phyloP scores from a whole-genome alignment of 1,140 invertebrate species.

The Zaprionus gabonicus region DNA sequence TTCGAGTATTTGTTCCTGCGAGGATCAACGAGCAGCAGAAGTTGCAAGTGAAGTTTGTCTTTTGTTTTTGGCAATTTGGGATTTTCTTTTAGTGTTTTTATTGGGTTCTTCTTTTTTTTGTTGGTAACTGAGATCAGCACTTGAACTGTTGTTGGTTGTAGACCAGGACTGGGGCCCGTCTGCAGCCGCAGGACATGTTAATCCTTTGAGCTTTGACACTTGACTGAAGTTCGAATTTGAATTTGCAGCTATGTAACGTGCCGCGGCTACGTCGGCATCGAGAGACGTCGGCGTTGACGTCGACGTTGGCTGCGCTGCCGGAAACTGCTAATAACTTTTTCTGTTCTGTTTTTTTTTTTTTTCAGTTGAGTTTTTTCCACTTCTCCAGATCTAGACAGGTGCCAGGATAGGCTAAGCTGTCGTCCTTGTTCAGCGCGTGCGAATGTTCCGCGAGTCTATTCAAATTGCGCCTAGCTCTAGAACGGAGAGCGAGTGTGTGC shows the following conservation, averaged over 20 bases:
- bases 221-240: conserved; percentile 83
- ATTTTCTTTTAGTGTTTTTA: background rate
- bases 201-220: conserved; percentile 84
- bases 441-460: conserved; percentile 30
- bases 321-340: conserved; percentile 54
- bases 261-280: conserved; percentile 15
- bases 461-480: conserved; percentile 37
- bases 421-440: conserved; percentile 58
- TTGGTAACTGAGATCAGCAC: conserved; percentile 21
- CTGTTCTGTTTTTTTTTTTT: conserved; percentile 32
- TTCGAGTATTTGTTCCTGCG: background rate
- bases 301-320: conserved; percentile 40
- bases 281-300: conserved; percentile 33
- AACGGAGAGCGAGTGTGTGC: background rate
- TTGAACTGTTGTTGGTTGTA: conserved; percentile 30
- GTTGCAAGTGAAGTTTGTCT: background rate
- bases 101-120: background rate
- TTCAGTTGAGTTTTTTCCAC: conserved; percentile 22
- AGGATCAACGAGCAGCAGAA: background rate
- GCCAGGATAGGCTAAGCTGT: conserved; percentile 51
- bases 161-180: conserved; percentile 1
- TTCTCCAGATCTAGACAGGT: conserved; percentile 76
- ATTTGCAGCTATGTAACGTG: conserved; percentile 74
- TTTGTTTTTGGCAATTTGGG: background rate
- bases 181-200: conserved; percentile 75